These are phyloP conservation scores for Cephus cinctus DNA, from an alignment of 1,140 invertebrate genomes.

Conservation along the genomic window DNA sequence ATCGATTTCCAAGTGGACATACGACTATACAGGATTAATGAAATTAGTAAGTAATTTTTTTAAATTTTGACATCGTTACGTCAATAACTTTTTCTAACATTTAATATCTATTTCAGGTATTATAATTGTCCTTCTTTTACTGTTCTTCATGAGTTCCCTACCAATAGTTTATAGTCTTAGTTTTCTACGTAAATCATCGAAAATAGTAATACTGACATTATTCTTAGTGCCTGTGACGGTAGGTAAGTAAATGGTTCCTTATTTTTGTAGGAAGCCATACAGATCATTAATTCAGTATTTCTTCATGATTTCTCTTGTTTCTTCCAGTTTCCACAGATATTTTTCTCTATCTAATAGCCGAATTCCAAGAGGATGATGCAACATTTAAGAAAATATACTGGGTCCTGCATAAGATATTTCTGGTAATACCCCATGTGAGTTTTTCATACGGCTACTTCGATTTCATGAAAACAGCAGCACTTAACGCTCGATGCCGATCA, in stretches of 20 bases:
- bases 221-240: background rate
- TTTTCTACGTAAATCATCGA: constrained; percentile 22
- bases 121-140: constrained; percentile 33
- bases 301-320: background rate
- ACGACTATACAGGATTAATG: constrained; percentile 25
- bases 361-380: too few relatives aligned
- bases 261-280: too few relatives aligned
- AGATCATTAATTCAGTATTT: too few relatives aligned
- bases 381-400: constrained; percentile 18
- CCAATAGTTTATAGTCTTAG: constrained; percentile 39
- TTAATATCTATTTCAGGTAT: constrained; percentile 34
- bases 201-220: background rate
- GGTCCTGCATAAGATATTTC: constrained; percentile 42
- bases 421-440: constrained; percentile 45
- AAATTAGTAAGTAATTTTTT: constrained; percentile 31
- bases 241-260: background rate
- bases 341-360: too few relatives aligned
- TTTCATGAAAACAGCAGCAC: constrained; percentile 33
- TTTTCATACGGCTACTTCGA: constrained; percentile 44
- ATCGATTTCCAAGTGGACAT: constrained; percentile 35
- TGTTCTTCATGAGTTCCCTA: constrained; percentile 43
- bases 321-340: background rate
- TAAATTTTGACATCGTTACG: background rate
- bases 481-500: constrained; percentile 45
- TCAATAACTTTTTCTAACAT: background rate